A percentile compares a stretch with the other conserved stretches of the same genome.
Conservation (phyloP, 2,797 vertebrate species). For the Liasis olivaceus region DNA sequence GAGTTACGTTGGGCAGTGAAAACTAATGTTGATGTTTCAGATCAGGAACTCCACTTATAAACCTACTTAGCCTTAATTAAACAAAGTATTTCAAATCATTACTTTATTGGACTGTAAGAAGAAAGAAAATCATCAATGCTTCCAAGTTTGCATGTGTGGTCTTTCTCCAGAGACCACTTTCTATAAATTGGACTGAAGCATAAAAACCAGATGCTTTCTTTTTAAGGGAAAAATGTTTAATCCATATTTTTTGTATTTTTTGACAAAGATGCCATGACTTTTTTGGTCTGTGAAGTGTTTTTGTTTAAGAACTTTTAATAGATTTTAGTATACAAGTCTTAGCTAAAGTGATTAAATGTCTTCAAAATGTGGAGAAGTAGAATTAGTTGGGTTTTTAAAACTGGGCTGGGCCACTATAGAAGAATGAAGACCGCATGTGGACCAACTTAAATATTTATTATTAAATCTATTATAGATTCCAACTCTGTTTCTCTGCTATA, state of each 20-base stretch:
- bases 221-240: neutral
- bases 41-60: neutral
- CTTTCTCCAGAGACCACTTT: constrained; percentile 29
- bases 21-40: constrained; percentile 10
- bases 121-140: constrained; percentile 1
- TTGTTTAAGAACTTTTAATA: constrained; percentile 5
- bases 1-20: neutral
- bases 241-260: constrained; percentile 12
- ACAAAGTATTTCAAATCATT: constrained; percentile 30
- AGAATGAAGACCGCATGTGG: neutral
- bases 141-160: constrained; percentile 35
- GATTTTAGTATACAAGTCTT: neutral
- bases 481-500: neutral
- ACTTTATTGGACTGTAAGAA: constrained; percentile 12
- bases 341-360: neutral
- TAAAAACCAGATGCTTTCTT: constrained; percentile 35
- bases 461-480: neutral
- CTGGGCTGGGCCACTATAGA: neutral
- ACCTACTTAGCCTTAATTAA: constrained; percentile 36
- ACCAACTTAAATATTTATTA: neutral
- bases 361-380: constrained; percentile 5
- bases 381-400: constrained; percentile 4
- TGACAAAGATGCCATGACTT: neutral
- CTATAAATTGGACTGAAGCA: constrained; percentile 18
- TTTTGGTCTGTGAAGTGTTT: constrained; percentile 13